These are phyloP conservation scores for Carposina sasakii DNA, from an alignment of 1,140 invertebrate genomes.

Conservation along the genomic window DNA sequence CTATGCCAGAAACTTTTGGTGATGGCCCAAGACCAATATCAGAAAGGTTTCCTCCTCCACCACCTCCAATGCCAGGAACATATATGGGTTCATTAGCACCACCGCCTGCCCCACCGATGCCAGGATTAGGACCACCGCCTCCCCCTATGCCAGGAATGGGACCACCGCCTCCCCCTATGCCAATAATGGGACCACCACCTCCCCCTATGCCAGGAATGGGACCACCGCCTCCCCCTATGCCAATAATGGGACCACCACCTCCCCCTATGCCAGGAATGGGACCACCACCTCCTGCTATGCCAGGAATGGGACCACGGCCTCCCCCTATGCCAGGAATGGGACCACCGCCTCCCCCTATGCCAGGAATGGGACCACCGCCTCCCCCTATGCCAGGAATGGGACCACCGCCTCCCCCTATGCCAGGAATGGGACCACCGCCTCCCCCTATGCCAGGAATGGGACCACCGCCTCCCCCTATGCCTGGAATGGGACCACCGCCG, in stretches of 20 bases:
- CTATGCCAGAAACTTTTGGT: too few species aligned
- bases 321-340: conserved; percentile 53
- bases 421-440: conserved; percentile 60
- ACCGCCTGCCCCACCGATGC: conserved; percentile 53
- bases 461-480: conserved; percentile 63
- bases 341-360: conserved; percentile 62
- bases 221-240: conserved; percentile 64
- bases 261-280: conserved; percentile 53
- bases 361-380: conserved; percentile 60
- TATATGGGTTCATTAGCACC: conserved; percentile 25
- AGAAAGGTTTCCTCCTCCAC: conserved; percentile 30
- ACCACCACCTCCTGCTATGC: conserved; percentile 66
- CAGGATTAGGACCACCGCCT: conserved; percentile 60
- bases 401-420: conserved; percentile 62
- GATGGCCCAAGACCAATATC: conserved; percentile 7
- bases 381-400: conserved; percentile 55
- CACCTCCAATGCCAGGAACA: conserved; percentile 70
- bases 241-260: conserved; percentile 51
- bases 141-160: conserved; percentile 68
- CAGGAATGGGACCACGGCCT: conserved; percentile 43
- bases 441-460: conserved; percentile 62
- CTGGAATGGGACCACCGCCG: conserved; percentile 61
- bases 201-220: conserved; percentile 56
- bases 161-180: conserved; percentile 70
- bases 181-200: conserved; percentile 51